These are phyloP conservation scores for Orius insidiosus DNA, from an alignment of 1,140 invertebrate species.

Conservation along the genomic window DNA sequence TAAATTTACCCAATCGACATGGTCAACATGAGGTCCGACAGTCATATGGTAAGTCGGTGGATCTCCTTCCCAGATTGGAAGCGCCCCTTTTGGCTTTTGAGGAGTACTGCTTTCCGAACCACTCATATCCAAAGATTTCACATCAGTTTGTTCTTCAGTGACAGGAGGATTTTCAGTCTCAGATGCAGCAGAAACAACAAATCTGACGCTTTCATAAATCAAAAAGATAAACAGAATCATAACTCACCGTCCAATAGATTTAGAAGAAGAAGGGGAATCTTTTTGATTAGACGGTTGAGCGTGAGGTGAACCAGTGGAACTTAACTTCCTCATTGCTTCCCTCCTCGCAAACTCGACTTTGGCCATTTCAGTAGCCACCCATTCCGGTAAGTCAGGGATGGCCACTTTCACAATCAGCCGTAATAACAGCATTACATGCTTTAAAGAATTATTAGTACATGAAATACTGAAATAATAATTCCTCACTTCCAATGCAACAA, in stretches of 20 bases:
- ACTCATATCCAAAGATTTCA: conserved; percentile 1
- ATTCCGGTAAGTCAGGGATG: conserved; percentile 80
- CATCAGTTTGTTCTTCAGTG: conserved; percentile 7
- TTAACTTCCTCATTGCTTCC: conserved; percentile 39
- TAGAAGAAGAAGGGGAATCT: not conserved
- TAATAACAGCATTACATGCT: conserved; percentile 74
- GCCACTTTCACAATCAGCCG: conserved; percentile 66
- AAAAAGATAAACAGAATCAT: too few relatives aligned
- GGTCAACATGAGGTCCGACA: conserved; percentile 41
- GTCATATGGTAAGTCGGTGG: conserved; percentile 33
- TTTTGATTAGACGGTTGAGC: not conserved
- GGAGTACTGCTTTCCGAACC: conserved; percentile 4
- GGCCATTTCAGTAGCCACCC: conserved; percentile 77
- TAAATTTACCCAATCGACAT: conserved; percentile 36
- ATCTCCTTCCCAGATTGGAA: conserved; percentile 6
- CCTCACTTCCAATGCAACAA: too few relatives aligned
- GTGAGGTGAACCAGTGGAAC: conserved; percentile 27
- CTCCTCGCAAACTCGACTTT: conserved; percentile 64
- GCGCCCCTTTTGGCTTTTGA: conserved; percentile 12
- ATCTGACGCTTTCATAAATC: conserved; percentile 7
- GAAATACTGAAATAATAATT: too few relatives aligned
- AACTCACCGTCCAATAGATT: too few relatives aligned
- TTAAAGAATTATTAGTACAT: conserved; percentile 25
- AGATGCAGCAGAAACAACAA: conserved; percentile 18
- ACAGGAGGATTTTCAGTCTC: conserved; percentile 10